phyloP scores from a whole-genome alignment of 2,797 vertebrate species.

The Ctenosaura bakeri region DNA sequence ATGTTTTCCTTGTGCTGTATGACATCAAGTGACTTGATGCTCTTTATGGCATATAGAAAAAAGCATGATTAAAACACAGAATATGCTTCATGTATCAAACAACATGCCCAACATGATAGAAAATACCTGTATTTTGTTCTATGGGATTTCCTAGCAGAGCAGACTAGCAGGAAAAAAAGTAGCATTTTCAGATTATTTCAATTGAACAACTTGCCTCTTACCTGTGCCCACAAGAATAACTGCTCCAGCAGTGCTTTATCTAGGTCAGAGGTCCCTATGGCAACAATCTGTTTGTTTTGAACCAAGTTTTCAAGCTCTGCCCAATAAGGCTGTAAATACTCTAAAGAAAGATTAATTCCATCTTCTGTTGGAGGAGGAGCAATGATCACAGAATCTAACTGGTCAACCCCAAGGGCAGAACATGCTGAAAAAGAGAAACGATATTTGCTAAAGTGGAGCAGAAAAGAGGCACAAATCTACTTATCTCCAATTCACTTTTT shows the following conservation, averaged over 20 bases:
- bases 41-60: constrained; percentile 28
- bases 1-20: background rate
- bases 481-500: background rate
- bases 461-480: background rate
- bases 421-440: constrained; percentile 82
- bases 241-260: constrained; percentile 95
- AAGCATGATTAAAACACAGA: background rate
- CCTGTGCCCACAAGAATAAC: constrained; percentile 97
- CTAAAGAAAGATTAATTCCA: constrained; percentile 85
- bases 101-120: background rate
- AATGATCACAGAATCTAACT: constrained; percentile 96
- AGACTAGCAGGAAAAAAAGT: background rate
- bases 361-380: constrained; percentile 88
- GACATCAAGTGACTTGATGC: background rate
- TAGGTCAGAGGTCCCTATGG: constrained; percentile 96
- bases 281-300: constrained; percentile 88
- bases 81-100: constrained; percentile 23
- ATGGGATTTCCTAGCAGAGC: background rate
- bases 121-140: background rate
- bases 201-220: constrained; percentile 71
- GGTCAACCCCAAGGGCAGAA: constrained; percentile 90
- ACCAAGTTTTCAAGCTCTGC: constrained; percentile 92
- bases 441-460: constrained; percentile 17
- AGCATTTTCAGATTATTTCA: constrained; percentile 5
- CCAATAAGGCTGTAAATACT: constrained; percentile 94